A percentile compares a stretch with the other conserved stretches of the same genome.
phyloP scores from a whole-genome alignment of 2,888 invertebrate genomes.

The Heterodera filipjevi region DNA sequence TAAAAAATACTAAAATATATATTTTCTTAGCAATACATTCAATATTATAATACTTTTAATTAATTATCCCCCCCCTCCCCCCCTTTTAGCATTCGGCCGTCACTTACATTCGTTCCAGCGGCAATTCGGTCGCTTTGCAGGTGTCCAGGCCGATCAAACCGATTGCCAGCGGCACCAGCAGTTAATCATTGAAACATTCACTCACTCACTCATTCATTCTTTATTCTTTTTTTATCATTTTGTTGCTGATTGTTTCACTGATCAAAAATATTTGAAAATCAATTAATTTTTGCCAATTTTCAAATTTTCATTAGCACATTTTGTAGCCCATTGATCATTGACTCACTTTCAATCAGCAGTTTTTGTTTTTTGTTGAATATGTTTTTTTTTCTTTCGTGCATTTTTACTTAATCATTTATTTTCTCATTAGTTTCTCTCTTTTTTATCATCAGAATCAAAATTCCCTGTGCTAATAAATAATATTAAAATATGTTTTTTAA shows the following conservation, averaged over 20 bases:
- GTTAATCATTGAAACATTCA: not conserved
- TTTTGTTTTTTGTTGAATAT: not conserved
- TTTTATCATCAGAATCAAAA: not conserved
- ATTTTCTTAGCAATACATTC: too few relatives aligned
- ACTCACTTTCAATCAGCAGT: not conserved
- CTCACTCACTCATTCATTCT: not conserved
- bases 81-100: slow-evolving; percentile 64
- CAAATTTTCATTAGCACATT: too few relatives aligned
- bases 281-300: too few relatives aligned
- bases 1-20: too few relatives aligned
- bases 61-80: too few relatives aligned
- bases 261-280: too few relatives aligned
- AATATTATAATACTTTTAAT: too few relatives aligned
- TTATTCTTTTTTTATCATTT: not conserved
- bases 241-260: too few relatives aligned
- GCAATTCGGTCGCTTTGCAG: slow-evolving; percentile 59
- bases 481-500: not conserved
- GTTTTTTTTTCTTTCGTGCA: not conserved
- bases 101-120: slow-evolving; percentile 61
- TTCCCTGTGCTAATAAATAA: not conserved
- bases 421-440: not conserved
- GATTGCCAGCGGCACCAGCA: not conserved
- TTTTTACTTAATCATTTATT: not conserved
- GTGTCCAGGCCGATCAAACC: slow-evolving; percentile 56
- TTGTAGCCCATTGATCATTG: too few relatives aligned